Conservation (phyloP, 2,888 invertebrate species). For the Pseudanteris insignis region DNA sequence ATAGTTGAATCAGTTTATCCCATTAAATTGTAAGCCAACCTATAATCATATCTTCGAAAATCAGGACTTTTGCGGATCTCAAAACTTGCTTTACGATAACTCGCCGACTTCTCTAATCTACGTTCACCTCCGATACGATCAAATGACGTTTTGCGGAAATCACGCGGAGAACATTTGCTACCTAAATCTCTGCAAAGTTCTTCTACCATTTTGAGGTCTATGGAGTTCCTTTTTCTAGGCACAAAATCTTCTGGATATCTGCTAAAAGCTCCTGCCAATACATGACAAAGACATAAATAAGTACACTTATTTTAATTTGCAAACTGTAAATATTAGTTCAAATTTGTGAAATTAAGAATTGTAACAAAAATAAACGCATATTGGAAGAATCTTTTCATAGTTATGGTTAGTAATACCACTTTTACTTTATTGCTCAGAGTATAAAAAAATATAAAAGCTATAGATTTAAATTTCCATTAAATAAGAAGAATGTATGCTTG, state of each 20-base stretch:
- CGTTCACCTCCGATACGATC: conserved; percentile 60
- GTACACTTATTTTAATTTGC: too few species aligned
- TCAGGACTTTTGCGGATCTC: conserved; percentile 62
- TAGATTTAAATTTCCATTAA: too few species aligned
- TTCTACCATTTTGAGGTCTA: conserved; percentile 59
- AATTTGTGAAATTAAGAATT: too few species aligned
- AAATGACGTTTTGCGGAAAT: conserved; percentile 63
- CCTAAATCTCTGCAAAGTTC: conserved; percentile 55
- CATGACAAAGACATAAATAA: too few species aligned
- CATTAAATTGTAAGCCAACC: conserved; percentile 48
- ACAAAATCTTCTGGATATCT: conserved; percentile 62
- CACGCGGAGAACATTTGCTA: conserved; percentile 56
- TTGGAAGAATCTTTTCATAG: too few species aligned
- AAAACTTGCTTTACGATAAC: conserved; percentile 60
- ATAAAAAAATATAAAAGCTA: too few species aligned
- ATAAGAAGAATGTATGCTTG: too few species aligned
- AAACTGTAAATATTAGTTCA: too few species aligned
- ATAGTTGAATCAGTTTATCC: too few species aligned
- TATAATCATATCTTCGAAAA: conserved; percentile 60
- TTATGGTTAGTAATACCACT: too few species aligned
- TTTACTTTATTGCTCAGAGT: too few species aligned
- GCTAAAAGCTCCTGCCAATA: conserved; percentile 57
- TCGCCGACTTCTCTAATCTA: conserved; percentile 55
- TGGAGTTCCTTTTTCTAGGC: conserved; percentile 60
- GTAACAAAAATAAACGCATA: too few species aligned